Evolutionary conservation across 2,888 invertebrate genomes (phyloP).

Genomic region (Sinopyrophorus schimmeli): DNA sequence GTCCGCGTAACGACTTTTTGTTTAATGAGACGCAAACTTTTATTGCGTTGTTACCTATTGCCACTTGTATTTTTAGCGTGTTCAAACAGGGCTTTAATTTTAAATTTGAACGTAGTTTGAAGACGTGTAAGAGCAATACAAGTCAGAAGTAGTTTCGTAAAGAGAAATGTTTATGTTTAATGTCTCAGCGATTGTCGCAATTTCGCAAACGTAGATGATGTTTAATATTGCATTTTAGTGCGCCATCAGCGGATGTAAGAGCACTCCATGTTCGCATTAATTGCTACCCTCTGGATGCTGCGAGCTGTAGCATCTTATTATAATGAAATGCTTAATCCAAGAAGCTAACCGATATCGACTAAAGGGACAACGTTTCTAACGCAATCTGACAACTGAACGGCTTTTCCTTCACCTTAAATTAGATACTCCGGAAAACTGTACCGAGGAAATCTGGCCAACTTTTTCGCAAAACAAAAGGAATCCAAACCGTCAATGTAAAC

Average conservation of each 20-base stretch:
- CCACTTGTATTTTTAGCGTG: too few species aligned
- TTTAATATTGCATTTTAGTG: conserved; percentile 14
- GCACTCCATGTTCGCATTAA: conserved; percentile 25
- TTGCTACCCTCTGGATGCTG: conserved; percentile 21
- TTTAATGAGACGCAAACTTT: too few species aligned
- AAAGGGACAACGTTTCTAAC: conserved; percentile 13
- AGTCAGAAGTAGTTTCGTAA: too few species aligned
- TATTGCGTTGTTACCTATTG: too few species aligned
- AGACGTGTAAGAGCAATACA: too few species aligned
- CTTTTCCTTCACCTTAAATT: conserved; percentile 19
- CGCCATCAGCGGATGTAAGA: conserved; percentile 16
- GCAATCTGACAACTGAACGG: conserved; percentile 18
- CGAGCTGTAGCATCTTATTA: conserved; percentile 24
- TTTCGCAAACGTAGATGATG: conserved; percentile 12
- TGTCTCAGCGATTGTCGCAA: conserved; percentile 10
- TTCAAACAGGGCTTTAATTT: too few species aligned
- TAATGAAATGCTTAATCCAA: conserved; percentile 23
- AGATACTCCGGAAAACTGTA: conserved; percentile 10
- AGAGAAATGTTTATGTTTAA: conserved; percentile 12
- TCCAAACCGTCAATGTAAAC: conserved; percentile 1
- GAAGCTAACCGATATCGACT: conserved; percentile 25
- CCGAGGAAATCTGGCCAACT: background rate
- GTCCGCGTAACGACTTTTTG: too few species aligned
- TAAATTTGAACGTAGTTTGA: too few species aligned
- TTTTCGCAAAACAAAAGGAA: conserved; percentile 6